A percentile compares a stretch with the other conserved stretches of the same genome.
These are phyloP conservation scores for Drosophila limbata DNA, from an alignment of 2,888 invertebrate species.

Conservation along the genomic window DNA sequence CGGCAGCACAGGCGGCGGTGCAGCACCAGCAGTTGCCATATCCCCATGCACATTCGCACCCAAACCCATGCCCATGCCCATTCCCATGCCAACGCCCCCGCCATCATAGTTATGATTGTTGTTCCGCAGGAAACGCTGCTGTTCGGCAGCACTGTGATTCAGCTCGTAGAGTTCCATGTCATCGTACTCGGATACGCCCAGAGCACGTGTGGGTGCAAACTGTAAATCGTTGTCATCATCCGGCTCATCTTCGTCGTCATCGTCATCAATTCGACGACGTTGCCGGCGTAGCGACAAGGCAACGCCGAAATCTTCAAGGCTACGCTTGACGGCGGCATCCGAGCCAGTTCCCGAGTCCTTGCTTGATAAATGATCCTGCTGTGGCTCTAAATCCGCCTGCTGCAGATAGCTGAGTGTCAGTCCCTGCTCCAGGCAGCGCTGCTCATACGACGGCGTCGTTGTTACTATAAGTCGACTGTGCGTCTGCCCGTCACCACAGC, in stretches of 20 bases:
- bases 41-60: constrained; percentile 5
- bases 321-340: constrained; percentile 83
- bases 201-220: constrained; percentile 65
- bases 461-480: constrained; percentile 77
- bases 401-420: constrained; percentile 74
- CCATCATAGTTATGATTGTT: constrained; percentile 75
- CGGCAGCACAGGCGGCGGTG: constrained; percentile 40
- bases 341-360: constrained; percentile 84
- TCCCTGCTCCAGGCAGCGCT: constrained; percentile 73
- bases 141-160: constrained; percentile 55
- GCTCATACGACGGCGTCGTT: constrained; percentile 79
- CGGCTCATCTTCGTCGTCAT: constrained; percentile 44
- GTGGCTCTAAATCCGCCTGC: constrained; percentile 71
- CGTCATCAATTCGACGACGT: constrained; percentile 42
- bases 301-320: constrained; percentile 78
- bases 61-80: constrained; percentile 21
- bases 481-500: constrained; percentile 48
- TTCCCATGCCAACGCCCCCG: constrained; percentile 30
- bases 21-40: constrained; percentile 10
- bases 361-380: constrained; percentile 82
- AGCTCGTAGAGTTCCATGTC: constrained; percentile 71
- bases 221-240: constrained; percentile 67
- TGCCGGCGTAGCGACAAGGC: constrained; percentile 44
- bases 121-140: constrained; percentile 68
- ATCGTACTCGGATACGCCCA: constrained; percentile 73